phyloP scores from a whole-genome alignment of 2,888 invertebrate species.

The Polymixis lichenea region DNA sequence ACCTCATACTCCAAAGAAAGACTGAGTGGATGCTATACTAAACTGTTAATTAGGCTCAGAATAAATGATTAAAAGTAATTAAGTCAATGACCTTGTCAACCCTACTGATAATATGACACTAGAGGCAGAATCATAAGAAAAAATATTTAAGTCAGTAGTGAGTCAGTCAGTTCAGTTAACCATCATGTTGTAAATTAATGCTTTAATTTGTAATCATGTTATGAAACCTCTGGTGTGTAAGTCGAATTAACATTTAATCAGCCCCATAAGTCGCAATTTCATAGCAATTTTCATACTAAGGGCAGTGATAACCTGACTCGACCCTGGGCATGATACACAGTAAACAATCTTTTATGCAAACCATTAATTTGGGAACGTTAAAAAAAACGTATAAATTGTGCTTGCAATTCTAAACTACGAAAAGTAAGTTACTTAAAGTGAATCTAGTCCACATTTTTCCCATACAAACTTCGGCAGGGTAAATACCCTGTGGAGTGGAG shows the following conservation, averaged over 20 bases:
- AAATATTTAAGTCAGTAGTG: no score
- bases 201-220: not conserved
- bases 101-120: not conserved
- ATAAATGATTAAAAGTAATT: not conserved
- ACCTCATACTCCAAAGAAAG: not conserved
- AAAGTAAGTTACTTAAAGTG: not conserved
- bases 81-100: not conserved
- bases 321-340: not conserved
- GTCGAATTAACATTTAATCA: not conserved
- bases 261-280: not conserved
- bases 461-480: no score
- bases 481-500: no score
- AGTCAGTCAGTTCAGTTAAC: not conserved
- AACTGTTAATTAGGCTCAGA: not conserved
- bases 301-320: not conserved
- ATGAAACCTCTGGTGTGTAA: not conserved
- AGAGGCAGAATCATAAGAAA: not conserved
- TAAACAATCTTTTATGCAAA: not conserved
- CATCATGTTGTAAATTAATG: not conserved
- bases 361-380: not conserved
- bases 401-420: not conserved
- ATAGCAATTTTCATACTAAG: slow-evolving; percentile 4
- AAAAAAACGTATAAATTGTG: not conserved
- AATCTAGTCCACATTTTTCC: no score
- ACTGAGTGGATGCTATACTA: not conserved